Evolutionary conservation across 2,888 invertebrate species (phyloP).

Genomic region (Ormyrus labotus): DNA sequence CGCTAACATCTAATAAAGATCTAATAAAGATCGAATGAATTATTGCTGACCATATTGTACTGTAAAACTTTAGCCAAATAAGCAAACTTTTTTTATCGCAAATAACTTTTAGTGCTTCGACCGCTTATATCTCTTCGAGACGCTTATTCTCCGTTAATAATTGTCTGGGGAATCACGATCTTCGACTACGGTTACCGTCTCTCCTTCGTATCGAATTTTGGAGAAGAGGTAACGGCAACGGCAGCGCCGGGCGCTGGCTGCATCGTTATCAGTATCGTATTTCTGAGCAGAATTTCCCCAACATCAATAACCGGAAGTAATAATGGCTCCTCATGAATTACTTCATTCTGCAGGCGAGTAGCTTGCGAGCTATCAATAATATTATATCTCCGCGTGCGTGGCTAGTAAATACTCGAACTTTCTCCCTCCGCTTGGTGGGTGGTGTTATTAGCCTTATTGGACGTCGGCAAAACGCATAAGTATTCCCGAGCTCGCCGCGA

Average conservation of each 20-base stretch:
- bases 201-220: conserved; percentile 53
- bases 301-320: conserved; percentile 57
- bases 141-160: conserved; percentile 36
- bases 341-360: conserved; percentile 50
- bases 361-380: conserved; percentile 52
- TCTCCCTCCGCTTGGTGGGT: neutral
- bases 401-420: conserved; percentile 39
- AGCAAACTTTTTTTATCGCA: conserved; percentile 4
- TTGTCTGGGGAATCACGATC: conserved; percentile 52
- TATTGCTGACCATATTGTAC: too few species aligned
- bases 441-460: conserved; percentile 11
- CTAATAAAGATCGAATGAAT: too few species aligned
- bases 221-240: conserved; percentile 10
- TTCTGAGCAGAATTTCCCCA: conserved; percentile 50
- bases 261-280: conserved; percentile 56
- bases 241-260: neutral
- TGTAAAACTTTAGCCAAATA: neutral
- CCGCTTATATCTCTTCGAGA: neutral
- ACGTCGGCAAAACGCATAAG: conserved; percentile 4
- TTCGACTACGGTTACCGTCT: conserved; percentile 46
- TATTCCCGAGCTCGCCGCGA: neutral
- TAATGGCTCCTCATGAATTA: conserved; percentile 55
- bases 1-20: too few species aligned
- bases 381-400: conserved; percentile 33
- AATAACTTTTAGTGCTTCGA: conserved; percentile 23